These are phyloP conservation scores for Pachyuromys duprasi DNA, from an alignment of 2,797 vertebrate genomes.

Conservation along the genomic window DNA sequence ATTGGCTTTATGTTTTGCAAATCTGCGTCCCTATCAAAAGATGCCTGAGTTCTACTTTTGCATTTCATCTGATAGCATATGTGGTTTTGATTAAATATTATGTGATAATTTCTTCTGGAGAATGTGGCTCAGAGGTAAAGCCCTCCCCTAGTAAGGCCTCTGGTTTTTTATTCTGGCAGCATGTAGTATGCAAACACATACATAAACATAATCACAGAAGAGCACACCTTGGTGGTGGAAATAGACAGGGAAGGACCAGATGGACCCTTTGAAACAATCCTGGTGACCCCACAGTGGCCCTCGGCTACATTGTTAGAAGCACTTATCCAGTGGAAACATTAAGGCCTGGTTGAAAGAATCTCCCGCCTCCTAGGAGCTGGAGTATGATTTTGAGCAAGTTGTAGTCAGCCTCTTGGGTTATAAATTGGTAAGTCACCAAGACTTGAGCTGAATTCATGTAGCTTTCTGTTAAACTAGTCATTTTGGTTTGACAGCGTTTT, in stretches of 20 bases:
- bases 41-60: conserved; percentile 5
- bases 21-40: background rate
- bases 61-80: background rate
- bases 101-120: background rate
- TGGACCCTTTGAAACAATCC: background rate
- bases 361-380: background rate
- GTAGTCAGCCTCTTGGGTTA: background rate
- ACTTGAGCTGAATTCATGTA: background rate
- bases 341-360: background rate
- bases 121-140: background rate
- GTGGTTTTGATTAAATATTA: conserved; percentile 5
- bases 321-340: background rate
- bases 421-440: conserved; percentile 1
- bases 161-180: background rate
- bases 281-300: background rate
- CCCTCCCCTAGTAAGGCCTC: background rate
- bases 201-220: background rate
- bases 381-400: conserved; percentile 10
- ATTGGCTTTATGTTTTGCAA: background rate
- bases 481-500: background rate
- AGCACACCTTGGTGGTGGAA: background rate
- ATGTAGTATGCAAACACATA: background rate
- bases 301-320: background rate
- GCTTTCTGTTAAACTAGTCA: background rate
- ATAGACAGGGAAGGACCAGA: background rate